A percentile compares a stretch with the other conserved stretches of the same genome.
These are phyloP conservation scores for Noctua fimbriata DNA, from an alignment of 2,888 invertebrate genomes.

Conservation along the genomic window DNA sequence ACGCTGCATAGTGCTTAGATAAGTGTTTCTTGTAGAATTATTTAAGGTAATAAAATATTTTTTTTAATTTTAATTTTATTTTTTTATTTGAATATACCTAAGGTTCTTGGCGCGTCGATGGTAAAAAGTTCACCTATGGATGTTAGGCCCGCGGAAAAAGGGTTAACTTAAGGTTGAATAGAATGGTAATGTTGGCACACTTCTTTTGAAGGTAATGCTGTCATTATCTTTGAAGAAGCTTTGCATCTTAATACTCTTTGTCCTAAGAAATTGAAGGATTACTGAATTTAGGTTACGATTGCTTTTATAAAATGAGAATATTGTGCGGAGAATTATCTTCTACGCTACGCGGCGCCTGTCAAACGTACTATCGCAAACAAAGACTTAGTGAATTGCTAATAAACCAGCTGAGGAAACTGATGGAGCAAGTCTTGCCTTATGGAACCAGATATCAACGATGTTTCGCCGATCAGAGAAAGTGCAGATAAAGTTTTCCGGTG, in stretches of 20 bases:
- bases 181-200: background rate
- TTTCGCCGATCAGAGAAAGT: too few species aligned
- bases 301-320: too few species aligned
- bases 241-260: background rate
- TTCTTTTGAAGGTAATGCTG: background rate
- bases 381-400: background rate
- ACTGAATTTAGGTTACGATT: background rate
- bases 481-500: background rate
- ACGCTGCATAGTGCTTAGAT: too few species aligned
- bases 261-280: background rate
- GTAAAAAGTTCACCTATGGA: background rate
- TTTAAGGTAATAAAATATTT: too few species aligned
- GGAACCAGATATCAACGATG: background rate
- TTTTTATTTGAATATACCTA: slow-evolving; percentile 6
- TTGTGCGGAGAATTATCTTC: background rate
- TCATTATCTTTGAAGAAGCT: background rate
- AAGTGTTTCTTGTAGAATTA: too few species aligned
- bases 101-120: background rate
- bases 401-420: background rate
- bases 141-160: background rate
- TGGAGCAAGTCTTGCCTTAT: background rate
- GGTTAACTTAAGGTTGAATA: background rate
- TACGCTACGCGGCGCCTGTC: background rate
- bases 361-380: background rate
- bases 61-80: too few species aligned